Conservation (phyloP, 2,113 vertebrate species). For the Anser brachyrhynchus region DNA sequence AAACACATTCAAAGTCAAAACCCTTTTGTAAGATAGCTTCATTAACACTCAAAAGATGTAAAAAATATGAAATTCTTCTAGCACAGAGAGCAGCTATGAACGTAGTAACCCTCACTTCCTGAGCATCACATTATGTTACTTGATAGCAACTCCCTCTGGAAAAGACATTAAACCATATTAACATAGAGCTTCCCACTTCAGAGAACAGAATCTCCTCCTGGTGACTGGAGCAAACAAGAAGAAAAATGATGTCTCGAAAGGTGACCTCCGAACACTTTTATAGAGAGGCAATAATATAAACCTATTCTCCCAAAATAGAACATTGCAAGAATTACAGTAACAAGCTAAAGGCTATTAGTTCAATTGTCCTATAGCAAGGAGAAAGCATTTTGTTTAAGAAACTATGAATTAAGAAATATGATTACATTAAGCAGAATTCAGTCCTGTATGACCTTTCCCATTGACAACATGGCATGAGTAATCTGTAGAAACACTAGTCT, state of each 20-base stretch:
- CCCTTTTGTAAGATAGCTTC: conserved; percentile 23
- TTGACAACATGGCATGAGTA: conserved; percentile 29
- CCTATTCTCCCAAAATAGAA: conserved; percentile 35
- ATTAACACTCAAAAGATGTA: conserved; percentile 54
- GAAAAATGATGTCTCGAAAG: not conserved
- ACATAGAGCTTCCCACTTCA: conserved; percentile 32
- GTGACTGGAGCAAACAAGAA: conserved; percentile 17
- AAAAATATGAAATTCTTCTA: conserved; percentile 28
- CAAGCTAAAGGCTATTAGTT: not conserved
- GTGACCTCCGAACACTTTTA: conserved; percentile 24
- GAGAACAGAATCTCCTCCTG: not conserved
- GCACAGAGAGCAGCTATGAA: conserved; percentile 30
- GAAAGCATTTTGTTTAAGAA: conserved; percentile 28
- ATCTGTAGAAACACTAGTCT: conserved; percentile 31
- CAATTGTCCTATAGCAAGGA: not conserved
- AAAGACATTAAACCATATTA: conserved; percentile 60
- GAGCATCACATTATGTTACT: conserved; percentile 17
- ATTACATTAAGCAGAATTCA: conserved; percentile 28
- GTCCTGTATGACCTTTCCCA: conserved; percentile 44
- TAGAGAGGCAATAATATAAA: conserved; percentile 5
- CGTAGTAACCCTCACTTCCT: conserved; percentile 39
- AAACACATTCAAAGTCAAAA: conserved; percentile 15
- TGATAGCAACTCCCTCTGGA: conserved; percentile 40
- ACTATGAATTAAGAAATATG: conserved; percentile 49
- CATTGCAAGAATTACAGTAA: not conserved